These are phyloP conservation scores for Ceratina japonica DNA, from an alignment of 1,140 invertebrate species.

Conservation along the genomic window DNA sequence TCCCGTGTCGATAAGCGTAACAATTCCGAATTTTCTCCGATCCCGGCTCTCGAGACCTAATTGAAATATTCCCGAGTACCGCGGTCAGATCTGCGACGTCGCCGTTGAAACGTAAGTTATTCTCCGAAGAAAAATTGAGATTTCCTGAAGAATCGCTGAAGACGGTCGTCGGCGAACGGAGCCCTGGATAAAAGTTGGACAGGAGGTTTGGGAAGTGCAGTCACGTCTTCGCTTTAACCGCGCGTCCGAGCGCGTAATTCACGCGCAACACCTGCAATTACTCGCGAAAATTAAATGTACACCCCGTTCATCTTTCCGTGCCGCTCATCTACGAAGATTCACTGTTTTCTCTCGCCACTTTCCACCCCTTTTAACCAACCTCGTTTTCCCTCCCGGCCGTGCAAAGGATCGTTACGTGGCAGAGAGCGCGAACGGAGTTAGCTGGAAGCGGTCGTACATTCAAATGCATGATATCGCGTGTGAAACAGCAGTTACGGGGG, in stretches of 20 bases:
- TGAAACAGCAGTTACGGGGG: slow-evolving; percentile 70
- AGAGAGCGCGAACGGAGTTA: slow-evolving; percentile 57
- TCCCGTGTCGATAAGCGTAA: slow-evolving; percentile 2
- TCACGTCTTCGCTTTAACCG: background rate
- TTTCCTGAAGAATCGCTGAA: background rate
- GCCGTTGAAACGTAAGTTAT: too few species aligned
- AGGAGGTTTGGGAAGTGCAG: slow-evolving; percentile 4
- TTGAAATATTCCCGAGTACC: background rate
- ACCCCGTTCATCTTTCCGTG: background rate
- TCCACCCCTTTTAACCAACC: background rate
- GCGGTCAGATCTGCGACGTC: background rate
- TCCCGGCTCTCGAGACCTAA: background rate
- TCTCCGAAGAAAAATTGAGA: background rate
- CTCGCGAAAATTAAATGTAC: slow-evolving; percentile 35
- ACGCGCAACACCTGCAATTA: slow-evolving; percentile 19
- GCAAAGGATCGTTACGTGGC: slow-evolving; percentile 5
- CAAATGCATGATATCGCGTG: slow-evolving; percentile 74
- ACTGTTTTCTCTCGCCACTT: slow-evolving; percentile 3
- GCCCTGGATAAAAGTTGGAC: slow-evolving; percentile 3
- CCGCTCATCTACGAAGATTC: slow-evolving; percentile 18
- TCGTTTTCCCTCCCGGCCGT: background rate
- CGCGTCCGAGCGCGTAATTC: background rate
- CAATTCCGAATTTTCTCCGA: background rate
- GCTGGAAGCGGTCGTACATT: slow-evolving; percentile 69
- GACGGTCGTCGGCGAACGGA: background rate